Evolutionary conservation across 2,113 vertebrate species (phyloP).

Genomic region (Electrona antarctica): DNA sequence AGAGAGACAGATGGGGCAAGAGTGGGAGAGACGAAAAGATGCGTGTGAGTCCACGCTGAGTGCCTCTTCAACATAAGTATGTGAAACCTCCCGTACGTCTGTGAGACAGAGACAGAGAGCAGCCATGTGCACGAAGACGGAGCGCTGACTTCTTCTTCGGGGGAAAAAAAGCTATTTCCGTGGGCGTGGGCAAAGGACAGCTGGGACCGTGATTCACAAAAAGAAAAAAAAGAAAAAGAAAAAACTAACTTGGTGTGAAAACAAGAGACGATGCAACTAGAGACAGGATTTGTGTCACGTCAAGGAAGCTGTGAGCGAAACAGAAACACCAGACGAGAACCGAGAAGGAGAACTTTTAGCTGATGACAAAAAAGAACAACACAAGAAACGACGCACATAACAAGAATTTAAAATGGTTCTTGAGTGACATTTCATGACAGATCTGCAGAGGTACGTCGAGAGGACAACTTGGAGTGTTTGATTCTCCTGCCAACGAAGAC

Average conservation of each 20-base stretch:
- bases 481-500: not conserved
- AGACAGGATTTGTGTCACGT: constrained; percentile 7
- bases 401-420: not conserved
- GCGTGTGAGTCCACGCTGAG: not conserved
- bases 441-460: not conserved
- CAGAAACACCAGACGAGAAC: not conserved
- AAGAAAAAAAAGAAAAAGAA: constrained; percentile 8
- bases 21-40: constrained; percentile 7
- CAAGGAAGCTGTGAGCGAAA: not conserved
- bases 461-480: not conserved
- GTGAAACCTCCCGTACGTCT: not conserved
- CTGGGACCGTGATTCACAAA: constrained; percentile 42
- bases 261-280: constrained; percentile 24
- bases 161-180: constrained; percentile 25
- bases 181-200: constrained; percentile 38
- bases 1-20: constrained; percentile 18
- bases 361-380: not conserved
- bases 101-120: constrained; percentile 16
- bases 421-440: not conserved
- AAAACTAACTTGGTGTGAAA: constrained; percentile 18
- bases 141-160: constrained; percentile 59
- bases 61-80: constrained; percentile 2
- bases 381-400: no score
- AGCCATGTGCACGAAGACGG: constrained; percentile 51
- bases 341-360: not conserved